phyloP scores from a whole-genome alignment of 2,888 invertebrate genomes.

The Lucinisca nassula region DNA sequence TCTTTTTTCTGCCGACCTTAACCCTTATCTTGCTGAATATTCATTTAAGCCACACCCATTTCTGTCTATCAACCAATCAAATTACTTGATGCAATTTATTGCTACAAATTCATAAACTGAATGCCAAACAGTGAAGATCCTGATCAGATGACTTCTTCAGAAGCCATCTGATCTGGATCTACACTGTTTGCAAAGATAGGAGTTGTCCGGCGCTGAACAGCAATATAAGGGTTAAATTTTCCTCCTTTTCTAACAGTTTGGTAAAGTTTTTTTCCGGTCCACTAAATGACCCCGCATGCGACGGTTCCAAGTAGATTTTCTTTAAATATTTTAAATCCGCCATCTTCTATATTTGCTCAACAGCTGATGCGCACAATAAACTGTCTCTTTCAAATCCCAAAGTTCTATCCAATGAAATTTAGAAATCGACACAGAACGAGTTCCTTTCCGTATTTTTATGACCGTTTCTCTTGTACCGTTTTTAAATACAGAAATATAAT shows the following conservation, averaged over 20 bases:
- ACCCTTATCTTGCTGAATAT: too few relatives aligned
- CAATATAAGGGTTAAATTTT: too few relatives aligned
- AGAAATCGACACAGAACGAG: conserved; percentile 14
- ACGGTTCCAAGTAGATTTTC: neutral
- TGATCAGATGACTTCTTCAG: too few relatives aligned
- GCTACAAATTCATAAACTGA: too few relatives aligned
- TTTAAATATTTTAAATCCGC: neutral
- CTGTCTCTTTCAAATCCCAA: conserved; percentile 19
- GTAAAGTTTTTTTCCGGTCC: neutral
- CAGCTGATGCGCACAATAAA: conserved; percentile 5
- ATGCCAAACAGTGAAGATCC: too few relatives aligned
- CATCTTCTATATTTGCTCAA: neutral
- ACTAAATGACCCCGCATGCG: neutral
- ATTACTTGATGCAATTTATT: too few relatives aligned
- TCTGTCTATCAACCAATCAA: too few relatives aligned
- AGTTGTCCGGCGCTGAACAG: too few relatives aligned
- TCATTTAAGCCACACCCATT: too few relatives aligned
- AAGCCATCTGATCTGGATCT: too few relatives aligned
- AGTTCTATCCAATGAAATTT: conserved; percentile 1
- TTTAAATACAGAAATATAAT: conserved; percentile 29
- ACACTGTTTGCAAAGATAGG: too few relatives aligned
- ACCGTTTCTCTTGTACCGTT: neutral
- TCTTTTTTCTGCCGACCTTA: neutral
- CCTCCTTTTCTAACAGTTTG: neutral
- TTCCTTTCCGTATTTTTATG: conserved; percentile 28